Evolutionary conservation across 2,888 invertebrate species (phyloP), one percentile per base, ranked within the genome.

Genomic region (Melitaea athalia): DNA sequence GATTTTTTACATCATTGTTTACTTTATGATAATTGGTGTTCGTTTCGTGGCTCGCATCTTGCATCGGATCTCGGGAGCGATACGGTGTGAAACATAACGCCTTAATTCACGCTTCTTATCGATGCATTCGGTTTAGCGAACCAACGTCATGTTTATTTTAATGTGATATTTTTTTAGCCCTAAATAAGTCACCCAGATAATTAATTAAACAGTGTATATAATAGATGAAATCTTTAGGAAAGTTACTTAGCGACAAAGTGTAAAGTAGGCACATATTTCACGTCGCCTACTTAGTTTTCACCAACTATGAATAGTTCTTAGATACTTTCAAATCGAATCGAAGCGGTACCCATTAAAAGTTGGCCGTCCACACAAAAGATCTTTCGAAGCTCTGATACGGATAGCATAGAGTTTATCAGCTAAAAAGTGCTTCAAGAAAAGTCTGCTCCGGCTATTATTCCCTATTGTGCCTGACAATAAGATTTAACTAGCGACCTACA

Each of bases 21-120:
- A 88, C 84, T 89, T 90, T 92, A 91, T 92, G 92, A 92, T 92
- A 92, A 91, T 91, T 88, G 89, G 91, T 87, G 88, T 91, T 89
- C 84, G 89, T 87, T 88, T 89, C 85, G 85, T 83, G 83, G 84
- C 82, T 82, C 17, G 55, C 33, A n/a, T 55, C 79, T 82, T 33
- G 55, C 33, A n/a, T 55, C 79, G 73, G 81, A 81, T 77, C 79
- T 81, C 89, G 82, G 87, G 85, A 86, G 87, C 85, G 86, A 86
- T 84, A 81, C 78, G 85, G 92, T 91, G 92, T 92, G 92, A 92
- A 91, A 92, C 87, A 87, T 92, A 83, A 91, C 92, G 89, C 92
- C 91, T 91, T 85, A 83, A 86, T 91, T 92, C 87, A 89, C 84
- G 82, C 82, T 79, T 76, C 82, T 91, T 91, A 91, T 89, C 85